Evolutionary conservation across 2,797 vertebrate species (phyloP).

Genomic region (Heteromormyrus szaboi): DNA sequence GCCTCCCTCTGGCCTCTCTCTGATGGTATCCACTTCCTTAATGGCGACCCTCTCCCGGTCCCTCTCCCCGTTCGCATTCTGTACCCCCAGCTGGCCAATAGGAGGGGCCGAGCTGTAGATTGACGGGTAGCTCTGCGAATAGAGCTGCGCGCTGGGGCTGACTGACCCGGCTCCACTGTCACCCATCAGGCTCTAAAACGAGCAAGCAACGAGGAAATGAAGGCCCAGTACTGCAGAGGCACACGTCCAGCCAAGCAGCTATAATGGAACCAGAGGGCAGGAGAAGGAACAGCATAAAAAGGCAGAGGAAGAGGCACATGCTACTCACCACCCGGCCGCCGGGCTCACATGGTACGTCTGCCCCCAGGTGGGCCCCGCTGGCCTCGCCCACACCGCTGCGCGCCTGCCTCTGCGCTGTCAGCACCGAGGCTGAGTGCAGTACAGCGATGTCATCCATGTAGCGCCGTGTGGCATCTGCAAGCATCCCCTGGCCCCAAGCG

Average conservation of each 20-base stretch:
- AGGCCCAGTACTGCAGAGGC: not conserved
- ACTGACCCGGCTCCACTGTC: conserved; percentile 50
- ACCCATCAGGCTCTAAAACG: conserved; percentile 46
- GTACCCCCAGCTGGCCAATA: conserved; percentile 36
- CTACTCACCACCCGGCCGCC: conserved; percentile 53
- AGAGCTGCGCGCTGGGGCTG: conserved; percentile 56
- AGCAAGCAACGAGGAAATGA: not conserved
- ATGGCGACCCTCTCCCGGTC: conserved; percentile 44
- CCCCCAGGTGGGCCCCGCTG: conserved; percentile 42
- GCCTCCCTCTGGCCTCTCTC: conserved; percentile 48
- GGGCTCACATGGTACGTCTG: conserved; percentile 47
- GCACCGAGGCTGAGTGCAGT: conserved; percentile 72
- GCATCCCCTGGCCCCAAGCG: conserved; percentile 73
- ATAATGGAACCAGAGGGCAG: not conserved
- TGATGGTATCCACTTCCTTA: conserved; percentile 40
- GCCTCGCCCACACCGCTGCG: conserved; percentile 42
- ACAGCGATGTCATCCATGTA: conserved; percentile 84
- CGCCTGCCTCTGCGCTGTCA: conserved; percentile 62
- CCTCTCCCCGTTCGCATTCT: conserved; percentile 46
- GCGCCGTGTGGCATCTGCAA: conserved; percentile 71
- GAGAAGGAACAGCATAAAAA: not conserved
- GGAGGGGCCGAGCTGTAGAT: conserved; percentile 59
- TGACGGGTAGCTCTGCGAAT: conserved; percentile 74
- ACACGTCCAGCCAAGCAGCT: not conserved
- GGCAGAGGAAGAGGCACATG: not conserved